Percentiles rank a stretch among this genome's conserved stretches.
These are phyloP conservation scores for Candoia aspera DNA, from an alignment of 2,113 vertebrate genomes.

Conservation along the genomic window DNA sequence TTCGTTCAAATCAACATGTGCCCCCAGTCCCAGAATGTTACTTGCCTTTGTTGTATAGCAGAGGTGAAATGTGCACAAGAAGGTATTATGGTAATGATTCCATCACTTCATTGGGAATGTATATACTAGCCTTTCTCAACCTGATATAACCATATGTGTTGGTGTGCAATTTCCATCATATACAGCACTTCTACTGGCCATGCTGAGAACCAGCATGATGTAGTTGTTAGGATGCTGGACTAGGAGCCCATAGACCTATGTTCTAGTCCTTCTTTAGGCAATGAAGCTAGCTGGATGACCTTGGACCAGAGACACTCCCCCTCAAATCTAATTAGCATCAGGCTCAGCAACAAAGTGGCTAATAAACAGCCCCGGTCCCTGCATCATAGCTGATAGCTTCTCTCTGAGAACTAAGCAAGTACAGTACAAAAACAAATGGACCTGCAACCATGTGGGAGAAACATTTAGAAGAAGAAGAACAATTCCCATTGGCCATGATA, in stretches of 20 bases:
- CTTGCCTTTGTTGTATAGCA: no score
- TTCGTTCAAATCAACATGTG: no score
- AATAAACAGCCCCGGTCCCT: no score
- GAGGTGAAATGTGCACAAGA: no score
- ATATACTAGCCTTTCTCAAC: not conserved
- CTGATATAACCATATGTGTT: not conserved
- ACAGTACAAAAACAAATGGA: no score
- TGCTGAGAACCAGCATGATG: not conserved
- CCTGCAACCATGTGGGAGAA: not conserved
- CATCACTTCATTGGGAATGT: not conserved
- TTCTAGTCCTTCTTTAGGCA: not conserved
- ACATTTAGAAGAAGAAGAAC: not conserved
- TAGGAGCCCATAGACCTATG: not conserved
- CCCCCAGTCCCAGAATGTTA: no score
- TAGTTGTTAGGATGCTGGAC: not conserved
- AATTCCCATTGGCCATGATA: not conserved
- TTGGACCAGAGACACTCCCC: not conserved
- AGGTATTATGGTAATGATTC: not conserved
- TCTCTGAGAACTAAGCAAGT: no score
- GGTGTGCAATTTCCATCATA: not conserved
- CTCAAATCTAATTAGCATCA: not conserved
- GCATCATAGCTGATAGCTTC: no score
- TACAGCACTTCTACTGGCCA: not conserved
- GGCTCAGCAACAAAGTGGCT: no score
- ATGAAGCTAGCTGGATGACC: not conserved